These are phyloP conservation scores for Galbula dea DNA, from an alignment of 2,113 vertebrate genomes.

Conservation along the genomic window DNA sequence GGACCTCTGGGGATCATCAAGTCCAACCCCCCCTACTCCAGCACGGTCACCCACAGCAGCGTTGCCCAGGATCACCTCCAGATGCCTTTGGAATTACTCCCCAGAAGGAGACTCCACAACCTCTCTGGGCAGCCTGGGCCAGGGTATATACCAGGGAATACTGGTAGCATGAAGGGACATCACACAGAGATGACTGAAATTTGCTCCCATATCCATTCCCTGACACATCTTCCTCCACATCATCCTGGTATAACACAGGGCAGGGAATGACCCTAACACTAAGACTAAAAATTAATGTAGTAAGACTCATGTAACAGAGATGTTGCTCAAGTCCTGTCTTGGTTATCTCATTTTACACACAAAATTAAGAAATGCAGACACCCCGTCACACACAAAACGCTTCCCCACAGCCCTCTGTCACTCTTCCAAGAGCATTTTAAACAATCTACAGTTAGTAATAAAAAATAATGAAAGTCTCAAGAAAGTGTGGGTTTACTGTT, in stretches of 20 bases:
- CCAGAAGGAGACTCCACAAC: no score
- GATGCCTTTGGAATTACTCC: no score
- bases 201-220: not conserved
- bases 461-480: constrained; percentile 56
- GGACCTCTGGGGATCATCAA: no score
- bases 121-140: no score
- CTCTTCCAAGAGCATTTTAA: constrained; percentile 41
- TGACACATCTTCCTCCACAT: not conserved
- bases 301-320: not conserved
- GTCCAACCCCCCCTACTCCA: no score
- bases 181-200: not conserved
- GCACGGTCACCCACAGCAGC: no score
- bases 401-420: not conserved
- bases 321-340: not conserved
- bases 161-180: accelerated
- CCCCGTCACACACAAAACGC: not conserved
- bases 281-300: not conserved
- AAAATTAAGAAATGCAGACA: not conserved
- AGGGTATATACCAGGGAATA: not conserved
- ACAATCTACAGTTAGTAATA: constrained; percentile 45
- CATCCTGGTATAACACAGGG: not conserved
- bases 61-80: no score
- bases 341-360: not conserved
- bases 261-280: not conserved
- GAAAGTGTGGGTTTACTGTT: not conserved